These are phyloP conservation scores for Zhuqinia jingwanae DNA, from an alignment of 2,888 invertebrate genomes.

Conservation along the genomic window DNA sequence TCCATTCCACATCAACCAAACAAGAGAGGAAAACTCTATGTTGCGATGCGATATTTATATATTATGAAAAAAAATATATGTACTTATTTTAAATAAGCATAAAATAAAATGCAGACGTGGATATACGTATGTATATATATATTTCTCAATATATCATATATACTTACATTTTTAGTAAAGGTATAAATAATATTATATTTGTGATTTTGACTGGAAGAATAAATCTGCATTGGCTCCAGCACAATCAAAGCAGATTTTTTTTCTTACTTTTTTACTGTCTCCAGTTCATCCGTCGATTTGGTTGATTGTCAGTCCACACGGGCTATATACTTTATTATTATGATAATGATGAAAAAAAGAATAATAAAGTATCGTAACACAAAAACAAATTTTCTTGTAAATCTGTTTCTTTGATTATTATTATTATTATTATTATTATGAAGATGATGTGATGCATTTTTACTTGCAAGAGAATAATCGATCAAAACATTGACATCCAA, in stretches of 20 bases:
- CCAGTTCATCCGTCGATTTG: conserved; percentile 48
- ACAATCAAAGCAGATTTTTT: conserved; percentile 23
- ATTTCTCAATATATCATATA: not conserved
- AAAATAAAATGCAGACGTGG: not conserved
- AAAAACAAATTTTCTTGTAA: too few species aligned
- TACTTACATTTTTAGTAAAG: not conserved
- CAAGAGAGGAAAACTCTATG: conserved; percentile 34
- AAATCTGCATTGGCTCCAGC: conserved; percentile 67
- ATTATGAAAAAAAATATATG: not conserved
- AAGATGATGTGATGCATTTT: too few species aligned
- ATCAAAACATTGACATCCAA: too few species aligned
- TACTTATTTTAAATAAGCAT: not conserved
- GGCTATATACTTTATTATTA: too few species aligned
- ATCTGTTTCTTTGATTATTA: too few species aligned
- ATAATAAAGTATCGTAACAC: too few species aligned
- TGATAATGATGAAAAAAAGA: too few species aligned
- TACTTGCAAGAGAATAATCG: too few species aligned
- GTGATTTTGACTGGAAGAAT: conserved; percentile 62
- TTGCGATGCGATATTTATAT: not conserved
- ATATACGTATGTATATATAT: not conserved
- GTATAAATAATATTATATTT: not conserved
- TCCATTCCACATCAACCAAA: conserved; percentile 47
- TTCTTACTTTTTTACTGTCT: conserved; percentile 37
- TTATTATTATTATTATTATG: too few species aligned
- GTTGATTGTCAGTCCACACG: not conserved